Evolutionary conservation across 1,140 invertebrate genomes (phyloP), one percentile per base, ranked within the genome.

Genomic region (Galleria mellonella): DNA sequence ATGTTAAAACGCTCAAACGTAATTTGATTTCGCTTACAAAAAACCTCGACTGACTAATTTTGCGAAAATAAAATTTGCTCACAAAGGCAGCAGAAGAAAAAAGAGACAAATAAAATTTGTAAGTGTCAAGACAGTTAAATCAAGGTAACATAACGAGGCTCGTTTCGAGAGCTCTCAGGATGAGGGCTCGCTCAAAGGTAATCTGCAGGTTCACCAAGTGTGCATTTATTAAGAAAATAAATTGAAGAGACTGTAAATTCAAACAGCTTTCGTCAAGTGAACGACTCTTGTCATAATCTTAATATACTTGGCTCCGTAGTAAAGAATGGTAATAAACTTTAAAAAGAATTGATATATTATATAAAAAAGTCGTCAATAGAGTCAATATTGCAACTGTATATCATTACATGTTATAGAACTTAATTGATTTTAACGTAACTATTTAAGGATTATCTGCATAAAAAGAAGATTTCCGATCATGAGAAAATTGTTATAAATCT

Each of bases 101-200:
- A 66, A 67, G 52, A 57, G 48, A 52, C 53, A 64, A 74, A 71
- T 62, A 68, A 69, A 71, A 70, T 73, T 65, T 66, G 61, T 67
- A 70, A 66, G 66, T 81, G 72, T 81, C 76, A 73, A 68, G 68
- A 76, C 76, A 61, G 65, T 74, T 81, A 74, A 79, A 77, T 77
- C 68, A 64, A 47, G 55, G 67, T 55, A 45, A 69, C 60, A 59
- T 78, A 77, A 79, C 71, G 72, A 79, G 62, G 64, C 64, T 64
- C 63, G 59, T 64, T 62, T 47, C 49, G 55, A 68, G 62, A 68
- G 62, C 61, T 62, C 60, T 72, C 61, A 45, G 37, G 57, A 53
- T 64, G 60, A 67, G 52, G 58, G 64, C 59, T 49, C 58, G 48
- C 51, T 64, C 65, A 60, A 70, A 76, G 60, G 59, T 64, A 77